Base-by-base conservation (phyloP, 2,888 invertebrate genomes). In the Cylindroiulus punctatus region DNA sequence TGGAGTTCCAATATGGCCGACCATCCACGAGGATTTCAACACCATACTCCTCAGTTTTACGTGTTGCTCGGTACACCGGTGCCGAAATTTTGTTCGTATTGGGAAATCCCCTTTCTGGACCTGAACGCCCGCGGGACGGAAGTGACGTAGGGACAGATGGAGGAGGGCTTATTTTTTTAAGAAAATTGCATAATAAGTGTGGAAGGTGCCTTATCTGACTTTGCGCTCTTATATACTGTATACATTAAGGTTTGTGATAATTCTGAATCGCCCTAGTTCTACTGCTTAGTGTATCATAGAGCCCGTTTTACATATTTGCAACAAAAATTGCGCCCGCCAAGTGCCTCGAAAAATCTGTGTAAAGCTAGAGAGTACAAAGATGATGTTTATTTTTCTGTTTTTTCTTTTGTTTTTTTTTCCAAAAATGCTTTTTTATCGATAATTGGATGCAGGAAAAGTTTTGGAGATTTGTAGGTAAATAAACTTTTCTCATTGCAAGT, bases 391-490 rank as follows among this genome's bases (percentile, higher is more conserved):
- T 84, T 42, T 84, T 84, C 26, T 47, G 30, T 42, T 42, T 84
- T 10, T 47, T 84, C 47, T 84, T 12, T 36, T 84, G 42, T 44
- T 47, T 84, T 42, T 84, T 84, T 30, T 84, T 42, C 44, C 44
- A 47, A 47, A 84, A 84, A 84, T 84, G 84, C 84, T 84, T 84
- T 84, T 84, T 84, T 84, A 84, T 84, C 52, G 32, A 84, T 84
- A 47, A 84, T 52, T 84, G 84, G 84, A 84, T 52, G 84, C 84
- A 44, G 84, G 84, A 84, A 47, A 47, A 47, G 36, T 82, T 52
- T 84, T 47, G 52, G 52, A 84, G 84, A 84, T 84, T 84, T 84
- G 44, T 84, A 42, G 52, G 44, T 84, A 84, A 84, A 84, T 84
- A 82, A 82, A 82, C 82, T 82, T 82, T 82, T 82, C 82, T 82